phyloP scores from a whole-genome alignment of 2,797 vertebrate species.

The Philypnodon macrostomus region DNA sequence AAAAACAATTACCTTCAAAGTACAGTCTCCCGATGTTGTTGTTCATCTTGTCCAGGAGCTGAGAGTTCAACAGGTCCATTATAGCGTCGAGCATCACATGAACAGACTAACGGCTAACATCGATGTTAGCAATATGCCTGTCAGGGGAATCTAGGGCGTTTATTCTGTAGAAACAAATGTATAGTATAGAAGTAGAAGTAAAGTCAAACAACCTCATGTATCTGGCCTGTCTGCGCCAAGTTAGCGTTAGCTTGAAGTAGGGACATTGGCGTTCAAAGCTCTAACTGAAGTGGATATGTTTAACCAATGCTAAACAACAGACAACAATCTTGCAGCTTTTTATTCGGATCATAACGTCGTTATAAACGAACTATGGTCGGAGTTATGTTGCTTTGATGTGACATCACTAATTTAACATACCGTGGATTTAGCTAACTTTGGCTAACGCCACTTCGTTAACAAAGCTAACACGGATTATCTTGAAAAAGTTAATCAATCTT shows the following conservation, averaged over 20 bases:
- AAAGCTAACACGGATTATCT: neutral
- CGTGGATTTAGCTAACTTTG: slow-evolving; percentile 1
- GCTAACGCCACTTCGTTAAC: slow-evolving; percentile 1
- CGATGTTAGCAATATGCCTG: slow-evolving; percentile 65
- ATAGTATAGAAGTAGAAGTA: too few species aligned
- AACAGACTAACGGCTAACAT: slow-evolving; percentile 80
- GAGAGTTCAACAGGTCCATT: slow-evolving; percentile 98
- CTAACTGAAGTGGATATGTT: too few species aligned
- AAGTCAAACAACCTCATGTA: too few species aligned
- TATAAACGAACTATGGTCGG: neutral
- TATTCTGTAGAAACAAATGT: too few species aligned
- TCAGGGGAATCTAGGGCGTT: slow-evolving; percentile 25
- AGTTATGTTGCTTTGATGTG: neutral
- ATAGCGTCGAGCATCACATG: slow-evolving; percentile 90
- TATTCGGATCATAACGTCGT: neutral
- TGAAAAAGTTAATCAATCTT: neutral
- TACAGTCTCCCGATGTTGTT: slow-evolving; percentile 94
- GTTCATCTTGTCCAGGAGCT: slow-evolving; percentile 98
- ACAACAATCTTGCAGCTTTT: neutral
- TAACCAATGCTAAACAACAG: neutral
- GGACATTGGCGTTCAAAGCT: too few species aligned
- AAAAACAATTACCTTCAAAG: slow-evolving; percentile 84
- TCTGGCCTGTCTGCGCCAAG: neutral
- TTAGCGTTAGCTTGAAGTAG: neutral
- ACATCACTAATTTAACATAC: neutral